These are phyloP conservation scores for Ophion costatus DNA, from an alignment of 2,888 invertebrate species.

Conservation along the genomic window DNA sequence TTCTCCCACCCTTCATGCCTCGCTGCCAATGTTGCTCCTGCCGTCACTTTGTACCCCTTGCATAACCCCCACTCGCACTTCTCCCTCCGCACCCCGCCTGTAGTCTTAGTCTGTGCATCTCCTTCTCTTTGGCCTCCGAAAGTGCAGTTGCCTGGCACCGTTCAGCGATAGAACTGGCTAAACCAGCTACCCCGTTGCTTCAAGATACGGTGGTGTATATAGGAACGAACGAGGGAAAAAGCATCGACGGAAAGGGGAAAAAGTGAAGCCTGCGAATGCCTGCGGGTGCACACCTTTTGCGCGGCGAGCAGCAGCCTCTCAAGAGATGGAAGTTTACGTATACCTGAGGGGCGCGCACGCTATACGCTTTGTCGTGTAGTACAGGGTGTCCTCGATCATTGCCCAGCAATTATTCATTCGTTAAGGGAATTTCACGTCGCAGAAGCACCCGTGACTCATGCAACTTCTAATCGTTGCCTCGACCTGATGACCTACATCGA, in stretches of 20 bases:
- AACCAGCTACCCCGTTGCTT: constrained; percentile 37
- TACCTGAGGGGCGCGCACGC: constrained; percentile 10
- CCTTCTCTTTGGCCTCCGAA: constrained; percentile 44
- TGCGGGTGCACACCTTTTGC: constrained; percentile 52
- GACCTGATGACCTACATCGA: neutral
- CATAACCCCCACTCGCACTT: constrained; percentile 49
- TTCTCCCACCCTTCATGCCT: constrained; percentile 34
- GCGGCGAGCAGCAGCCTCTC: constrained; percentile 21
- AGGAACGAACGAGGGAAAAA: constrained; percentile 38
- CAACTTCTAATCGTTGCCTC: too few species aligned
- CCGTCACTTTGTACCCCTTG: constrained; percentile 53
- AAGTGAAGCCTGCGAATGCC: constrained; percentile 51
- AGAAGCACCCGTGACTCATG: neutral
- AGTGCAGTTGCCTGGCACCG: constrained; percentile 46
- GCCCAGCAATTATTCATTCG: neutral
- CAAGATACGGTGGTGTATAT: constrained; percentile 10
- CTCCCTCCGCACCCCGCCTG: neutral
- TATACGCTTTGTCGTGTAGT: neutral
- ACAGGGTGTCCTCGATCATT: neutral
- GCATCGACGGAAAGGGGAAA: constrained; percentile 8
- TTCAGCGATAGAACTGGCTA: constrained; percentile 46
- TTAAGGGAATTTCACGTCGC: neutral
- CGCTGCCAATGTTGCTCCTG: constrained; percentile 38
- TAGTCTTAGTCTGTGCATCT: constrained; percentile 26
- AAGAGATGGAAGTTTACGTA: constrained; percentile 24